These are phyloP conservation scores for Tenthredo notha DNA, from an alignment of 2,888 invertebrate genomes.

Conservation along the genomic window DNA sequence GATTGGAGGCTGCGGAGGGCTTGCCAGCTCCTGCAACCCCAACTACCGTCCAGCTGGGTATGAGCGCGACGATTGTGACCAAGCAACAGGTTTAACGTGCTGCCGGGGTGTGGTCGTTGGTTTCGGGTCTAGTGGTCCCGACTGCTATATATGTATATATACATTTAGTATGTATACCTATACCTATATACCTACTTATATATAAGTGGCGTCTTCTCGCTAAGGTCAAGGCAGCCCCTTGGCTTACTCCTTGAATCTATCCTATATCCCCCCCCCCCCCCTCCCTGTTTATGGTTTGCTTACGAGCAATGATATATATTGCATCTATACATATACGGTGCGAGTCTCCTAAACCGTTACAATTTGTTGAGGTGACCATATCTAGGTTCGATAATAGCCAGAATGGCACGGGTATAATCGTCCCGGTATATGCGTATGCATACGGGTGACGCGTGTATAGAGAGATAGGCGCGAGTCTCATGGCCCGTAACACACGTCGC, in stretches of 20 bases:
- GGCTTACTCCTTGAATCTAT: not conserved
- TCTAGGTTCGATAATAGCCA: conserved; percentile 45
- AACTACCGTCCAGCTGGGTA: conserved; percentile 43
- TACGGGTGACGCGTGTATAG: conserved; percentile 15
- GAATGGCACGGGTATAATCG: conserved; percentile 37
- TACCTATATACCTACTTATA: not conserved
- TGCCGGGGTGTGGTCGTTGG: conserved; percentile 72
- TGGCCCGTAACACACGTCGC: conserved; percentile 48
- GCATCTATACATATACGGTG: not conserved
- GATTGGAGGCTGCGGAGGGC: not conserved
- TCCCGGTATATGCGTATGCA: conserved; percentile 31
- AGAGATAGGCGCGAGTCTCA: conserved; percentile 20
- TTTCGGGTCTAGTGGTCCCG: conserved; percentile 41
- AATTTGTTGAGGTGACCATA: conserved; percentile 43
- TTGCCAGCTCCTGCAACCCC: conserved; percentile 29
- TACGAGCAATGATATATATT: not conserved
- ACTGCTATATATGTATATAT: conserved; percentile 2
- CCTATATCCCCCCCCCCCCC: not conserved
- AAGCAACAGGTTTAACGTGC: conserved; percentile 75
- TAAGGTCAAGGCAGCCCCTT: conserved; percentile 47
- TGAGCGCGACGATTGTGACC: conserved; percentile 44
- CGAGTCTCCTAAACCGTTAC: conserved; percentile 18
- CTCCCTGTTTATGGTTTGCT: not conserved
- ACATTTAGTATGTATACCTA: not conserved
- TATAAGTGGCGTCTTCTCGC: conserved; percentile 23